Conservation (phyloP, 2,113 vertebrate genomes). For the Ictalurus punctatus region DNA sequence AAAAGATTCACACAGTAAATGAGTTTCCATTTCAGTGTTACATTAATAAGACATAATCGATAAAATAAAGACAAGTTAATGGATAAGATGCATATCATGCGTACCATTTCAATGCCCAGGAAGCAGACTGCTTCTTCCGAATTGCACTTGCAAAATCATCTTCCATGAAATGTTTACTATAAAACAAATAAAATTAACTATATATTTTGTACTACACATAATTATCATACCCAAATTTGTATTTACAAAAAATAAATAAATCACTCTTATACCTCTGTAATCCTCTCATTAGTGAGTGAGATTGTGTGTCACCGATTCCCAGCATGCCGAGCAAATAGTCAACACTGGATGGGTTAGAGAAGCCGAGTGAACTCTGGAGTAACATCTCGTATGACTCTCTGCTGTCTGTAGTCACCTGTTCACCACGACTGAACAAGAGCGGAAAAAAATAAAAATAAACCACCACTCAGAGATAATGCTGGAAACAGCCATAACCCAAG, state of each 20-base stretch:
- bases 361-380: constrained; percentile 83
- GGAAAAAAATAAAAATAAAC: no score
- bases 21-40: neutral
- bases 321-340: constrained; percentile 87
- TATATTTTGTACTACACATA: neutral
- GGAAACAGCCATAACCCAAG: neutral
- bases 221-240: neutral
- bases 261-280: constrained; percentile 83
- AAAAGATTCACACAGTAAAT: neutral
- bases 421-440: constrained; percentile 72
- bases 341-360: constrained; percentile 92
- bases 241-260: neutral
- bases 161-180: constrained; percentile 86
- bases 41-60: neutral
- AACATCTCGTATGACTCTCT: constrained; percentile 83
- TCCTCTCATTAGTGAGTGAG: constrained; percentile 94
- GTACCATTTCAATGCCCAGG: constrained; percentile 96
- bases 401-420: constrained; percentile 75
- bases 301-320: constrained; percentile 85
- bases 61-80: neutral
- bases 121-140: constrained; percentile 91
- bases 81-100: neutral
- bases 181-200: constrained; percentile 28
- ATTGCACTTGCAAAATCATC: constrained; percentile 89
- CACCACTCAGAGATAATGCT: neutral